A percentile compares a stretch with the other conserved stretches of the same genome.
Conservation (phyloP, 2,113 vertebrate genomes). For the Toxotes jaculatrix region DNA sequence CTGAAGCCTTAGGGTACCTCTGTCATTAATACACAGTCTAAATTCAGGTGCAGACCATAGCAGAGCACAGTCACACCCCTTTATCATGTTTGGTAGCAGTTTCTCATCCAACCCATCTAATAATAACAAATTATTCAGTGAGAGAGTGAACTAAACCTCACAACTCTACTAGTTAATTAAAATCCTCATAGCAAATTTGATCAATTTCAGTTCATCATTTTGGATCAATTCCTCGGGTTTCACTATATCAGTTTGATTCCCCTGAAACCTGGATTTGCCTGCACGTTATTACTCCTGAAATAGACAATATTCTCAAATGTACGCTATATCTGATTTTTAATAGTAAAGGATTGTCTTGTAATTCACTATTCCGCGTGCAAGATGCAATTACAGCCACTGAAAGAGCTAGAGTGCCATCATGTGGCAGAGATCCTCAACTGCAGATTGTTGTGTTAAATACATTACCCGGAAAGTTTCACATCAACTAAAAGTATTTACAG, state of each 20-base stretch:
- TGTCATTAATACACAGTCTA: constrained; percentile 44
- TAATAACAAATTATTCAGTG: constrained; percentile 59
- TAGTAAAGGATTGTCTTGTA: constrained; percentile 72
- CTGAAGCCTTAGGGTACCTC: constrained; percentile 15
- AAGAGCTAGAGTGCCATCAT: constrained; percentile 75
- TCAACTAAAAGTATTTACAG: not conserved
- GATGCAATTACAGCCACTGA: not conserved
- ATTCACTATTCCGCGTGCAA: constrained; percentile 17
- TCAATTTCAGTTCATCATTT: constrained; percentile 74
- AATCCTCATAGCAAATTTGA: constrained; percentile 70
- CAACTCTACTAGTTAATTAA: constrained; percentile 74
- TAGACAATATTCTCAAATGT: constrained; percentile 72
- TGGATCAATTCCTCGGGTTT: constrained; percentile 69
- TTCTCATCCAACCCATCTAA: constrained; percentile 60
- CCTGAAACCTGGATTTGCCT: constrained; percentile 68
- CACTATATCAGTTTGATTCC: constrained; percentile 67
- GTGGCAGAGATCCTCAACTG: constrained; percentile 52
- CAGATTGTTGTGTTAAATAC: not conserved
- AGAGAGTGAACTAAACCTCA: constrained; percentile 52
- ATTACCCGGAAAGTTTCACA: not conserved
- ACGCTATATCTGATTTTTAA: constrained; percentile 70
- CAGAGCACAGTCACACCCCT: constrained; percentile 34
- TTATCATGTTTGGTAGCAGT: constrained; percentile 54
- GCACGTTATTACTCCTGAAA: constrained; percentile 72
- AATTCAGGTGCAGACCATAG: constrained; percentile 33